phyloP scores from a whole-genome alignment of 2,797 vertebrate species.

The Cygnus olor region DNA sequence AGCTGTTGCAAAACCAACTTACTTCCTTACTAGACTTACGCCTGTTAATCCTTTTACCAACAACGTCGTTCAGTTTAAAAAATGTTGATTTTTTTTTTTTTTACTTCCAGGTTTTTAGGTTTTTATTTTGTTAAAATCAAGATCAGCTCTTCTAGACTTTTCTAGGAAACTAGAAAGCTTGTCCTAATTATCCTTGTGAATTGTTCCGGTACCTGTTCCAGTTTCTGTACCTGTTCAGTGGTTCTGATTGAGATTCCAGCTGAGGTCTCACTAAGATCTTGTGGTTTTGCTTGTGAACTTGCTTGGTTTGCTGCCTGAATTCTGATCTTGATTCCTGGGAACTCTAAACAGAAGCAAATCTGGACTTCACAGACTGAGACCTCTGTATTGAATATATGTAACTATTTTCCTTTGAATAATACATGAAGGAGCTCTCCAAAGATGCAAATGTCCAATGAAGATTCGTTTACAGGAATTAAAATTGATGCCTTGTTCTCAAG shows the following conservation, averaged over 20 bases:
- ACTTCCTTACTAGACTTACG: background rate
- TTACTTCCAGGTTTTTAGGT: background rate
- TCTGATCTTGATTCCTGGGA: background rate
- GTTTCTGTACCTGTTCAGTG: background rate
- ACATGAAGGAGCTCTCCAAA: background rate
- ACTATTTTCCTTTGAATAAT: background rate
- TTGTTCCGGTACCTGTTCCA: background rate
- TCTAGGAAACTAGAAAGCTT: background rate
- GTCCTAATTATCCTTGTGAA: background rate
- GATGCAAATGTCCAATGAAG: background rate
- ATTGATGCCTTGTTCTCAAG: background rate
- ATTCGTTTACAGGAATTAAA: background rate
- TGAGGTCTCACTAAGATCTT: background rate
- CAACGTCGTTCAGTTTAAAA: background rate
- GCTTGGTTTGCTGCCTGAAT: background rate
- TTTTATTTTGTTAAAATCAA: background rate
- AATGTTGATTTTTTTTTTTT: background rate
- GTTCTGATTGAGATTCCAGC: background rate
- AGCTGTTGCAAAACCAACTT: background rate
- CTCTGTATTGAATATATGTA: background rate
- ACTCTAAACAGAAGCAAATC: background rate
- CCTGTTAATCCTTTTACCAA: background rate
- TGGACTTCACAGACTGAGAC: background rate
- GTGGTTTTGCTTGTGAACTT: background rate
- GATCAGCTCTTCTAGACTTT: background rate